These are phyloP conservation scores for Neoseiulus cucumeris DNA, from an alignment of 1,140 invertebrate species.

Conservation along the genomic window DNA sequence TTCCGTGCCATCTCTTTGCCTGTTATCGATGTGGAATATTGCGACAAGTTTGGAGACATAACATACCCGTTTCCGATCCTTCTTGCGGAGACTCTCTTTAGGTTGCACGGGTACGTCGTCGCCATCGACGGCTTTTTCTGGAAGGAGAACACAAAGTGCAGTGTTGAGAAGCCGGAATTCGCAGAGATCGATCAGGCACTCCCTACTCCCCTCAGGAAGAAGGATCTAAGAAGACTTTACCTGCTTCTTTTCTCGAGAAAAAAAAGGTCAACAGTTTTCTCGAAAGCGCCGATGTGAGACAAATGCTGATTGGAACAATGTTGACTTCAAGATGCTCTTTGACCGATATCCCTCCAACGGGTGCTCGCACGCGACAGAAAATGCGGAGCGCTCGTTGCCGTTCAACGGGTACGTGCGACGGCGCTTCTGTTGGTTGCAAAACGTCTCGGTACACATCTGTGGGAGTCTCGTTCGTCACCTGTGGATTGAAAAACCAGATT, in stretches of 20 bases:
- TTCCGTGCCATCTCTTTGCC: no score
- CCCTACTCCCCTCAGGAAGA: slow-evolving; percentile 19
- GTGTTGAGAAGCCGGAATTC: not conserved
- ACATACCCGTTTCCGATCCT: not conserved
- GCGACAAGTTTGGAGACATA: no score
- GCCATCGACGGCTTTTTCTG: slow-evolving; percentile 16
- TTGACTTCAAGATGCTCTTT: slow-evolving; percentile 98
- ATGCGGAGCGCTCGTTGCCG: slow-evolving; percentile 57
- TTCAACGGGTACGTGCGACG: slow-evolving; percentile 70
- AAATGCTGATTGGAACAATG: slow-evolving; percentile 74
- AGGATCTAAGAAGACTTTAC: slow-evolving; percentile 14
- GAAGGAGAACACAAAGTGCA: not conserved
- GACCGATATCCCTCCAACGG: slow-evolving; percentile 88
- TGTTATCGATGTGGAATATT: no score
- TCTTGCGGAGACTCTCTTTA: not conserved
- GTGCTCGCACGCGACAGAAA: slow-evolving; percentile 69
- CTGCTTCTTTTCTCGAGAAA: slow-evolving; percentile 82
- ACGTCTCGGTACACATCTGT: slow-evolving; percentile 39
- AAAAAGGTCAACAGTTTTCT: slow-evolving; percentile 94
- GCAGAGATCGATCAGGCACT: no score
- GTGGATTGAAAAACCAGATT: not conserved
- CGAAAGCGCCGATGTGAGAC: slow-evolving; percentile 89
- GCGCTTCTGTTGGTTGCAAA: slow-evolving; percentile 60
- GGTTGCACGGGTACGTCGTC: not conserved
- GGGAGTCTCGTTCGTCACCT: slow-evolving; percentile 10